Percentiles rank a stretch among this genome's conserved stretches.
Evolutionary conservation across 2,797 vertebrate species (phyloP).

Genomic region (Podargus strigoides): DNA sequence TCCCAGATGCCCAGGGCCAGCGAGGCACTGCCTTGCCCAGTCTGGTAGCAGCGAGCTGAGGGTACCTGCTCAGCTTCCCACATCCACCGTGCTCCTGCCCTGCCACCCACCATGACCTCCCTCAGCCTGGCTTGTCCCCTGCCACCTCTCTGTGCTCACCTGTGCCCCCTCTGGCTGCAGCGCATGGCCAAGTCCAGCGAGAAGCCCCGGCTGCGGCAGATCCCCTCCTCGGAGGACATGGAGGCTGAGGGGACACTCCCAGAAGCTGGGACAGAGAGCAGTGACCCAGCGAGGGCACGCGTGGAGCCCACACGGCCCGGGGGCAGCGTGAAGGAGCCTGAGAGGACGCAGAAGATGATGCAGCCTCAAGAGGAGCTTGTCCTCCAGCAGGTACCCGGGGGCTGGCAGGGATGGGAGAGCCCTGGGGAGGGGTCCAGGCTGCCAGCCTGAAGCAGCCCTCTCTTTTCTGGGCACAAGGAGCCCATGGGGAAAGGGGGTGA

Average conservation of each 20-base stretch:
- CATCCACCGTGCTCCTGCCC: neutral
- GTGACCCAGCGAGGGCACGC: neutral
- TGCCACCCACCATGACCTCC: neutral
- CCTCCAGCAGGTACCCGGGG: slow-evolving; percentile 42
- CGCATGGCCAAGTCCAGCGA: slow-evolving; percentile 87
- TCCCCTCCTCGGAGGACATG: slow-evolving; percentile 92
- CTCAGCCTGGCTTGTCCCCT: neutral
- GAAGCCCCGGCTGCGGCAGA: slow-evolving; percentile 89
- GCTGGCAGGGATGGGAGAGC: neutral
- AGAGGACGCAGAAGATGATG: slow-evolving; percentile 38
- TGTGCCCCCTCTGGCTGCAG: neutral
- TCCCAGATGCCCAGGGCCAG: neutral
- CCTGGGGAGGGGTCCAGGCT: neutral
- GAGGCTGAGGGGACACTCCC: slow-evolving; percentile 66
- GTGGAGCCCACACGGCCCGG: neutral
- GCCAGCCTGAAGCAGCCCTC: neutral
- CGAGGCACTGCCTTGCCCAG: neutral
- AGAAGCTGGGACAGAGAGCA: neutral
- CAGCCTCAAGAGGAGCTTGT: slow-evolving; percentile 60
- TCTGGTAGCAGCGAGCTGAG: neutral
- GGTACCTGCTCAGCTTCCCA: neutral
- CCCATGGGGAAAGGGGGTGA: neutral
- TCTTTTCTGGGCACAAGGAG: neutral
- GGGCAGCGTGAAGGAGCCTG: slow-evolving; percentile 55
- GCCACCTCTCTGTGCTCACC: neutral